Percentiles rank a stretch among this genome's conserved stretches.
phyloP scores from a whole-genome alignment of 2,797 vertebrate species.

The Nannoperca obscura region DNA sequence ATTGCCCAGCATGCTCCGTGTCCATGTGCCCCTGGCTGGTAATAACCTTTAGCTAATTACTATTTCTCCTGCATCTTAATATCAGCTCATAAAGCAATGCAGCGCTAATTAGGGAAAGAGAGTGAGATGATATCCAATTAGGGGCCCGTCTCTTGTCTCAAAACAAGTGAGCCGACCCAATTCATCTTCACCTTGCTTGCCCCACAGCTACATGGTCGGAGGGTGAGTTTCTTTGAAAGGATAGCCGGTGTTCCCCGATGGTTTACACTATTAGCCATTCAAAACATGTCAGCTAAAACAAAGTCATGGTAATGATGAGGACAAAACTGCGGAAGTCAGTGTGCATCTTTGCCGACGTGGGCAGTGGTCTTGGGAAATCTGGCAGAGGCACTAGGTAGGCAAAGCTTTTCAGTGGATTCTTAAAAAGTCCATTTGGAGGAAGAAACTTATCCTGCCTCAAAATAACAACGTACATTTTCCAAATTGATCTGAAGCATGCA shows the following conservation, averaged over 20 bases:
- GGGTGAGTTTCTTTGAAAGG: constrained; percentile 52
- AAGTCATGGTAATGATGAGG: constrained; percentile 50
- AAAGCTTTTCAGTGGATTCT: background rate
- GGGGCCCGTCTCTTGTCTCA: constrained; percentile 65
- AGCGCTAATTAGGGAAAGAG: constrained; percentile 76
- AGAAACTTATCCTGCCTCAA: background rate
- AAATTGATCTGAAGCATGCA: constrained; percentile 5
- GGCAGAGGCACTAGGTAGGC: background rate
- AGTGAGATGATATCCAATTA: constrained; percentile 82
- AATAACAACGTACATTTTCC: constrained; percentile 21
- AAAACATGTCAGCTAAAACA: constrained; percentile 50
- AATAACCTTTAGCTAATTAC: constrained; percentile 83
- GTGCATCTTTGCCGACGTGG: background rate
- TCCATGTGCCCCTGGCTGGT: constrained; percentile 74
- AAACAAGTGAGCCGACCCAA: constrained; percentile 67
- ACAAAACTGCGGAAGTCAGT: constrained; percentile 14
- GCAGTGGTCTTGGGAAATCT: constrained; percentile 14
- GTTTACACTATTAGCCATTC: constrained; percentile 38
- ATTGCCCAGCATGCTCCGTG: constrained; percentile 68
- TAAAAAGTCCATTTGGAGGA: constrained; percentile 1
- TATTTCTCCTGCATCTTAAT: constrained; percentile 78
- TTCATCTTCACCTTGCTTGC: constrained; percentile 73
- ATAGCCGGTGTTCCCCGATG: constrained; percentile 42
- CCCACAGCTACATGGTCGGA: constrained; percentile 58
- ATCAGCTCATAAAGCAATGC: constrained; percentile 78